These are phyloP conservation scores for Galeruca laticollis DNA, from an alignment of 2,888 invertebrate genomes.

Conservation along the genomic window DNA sequence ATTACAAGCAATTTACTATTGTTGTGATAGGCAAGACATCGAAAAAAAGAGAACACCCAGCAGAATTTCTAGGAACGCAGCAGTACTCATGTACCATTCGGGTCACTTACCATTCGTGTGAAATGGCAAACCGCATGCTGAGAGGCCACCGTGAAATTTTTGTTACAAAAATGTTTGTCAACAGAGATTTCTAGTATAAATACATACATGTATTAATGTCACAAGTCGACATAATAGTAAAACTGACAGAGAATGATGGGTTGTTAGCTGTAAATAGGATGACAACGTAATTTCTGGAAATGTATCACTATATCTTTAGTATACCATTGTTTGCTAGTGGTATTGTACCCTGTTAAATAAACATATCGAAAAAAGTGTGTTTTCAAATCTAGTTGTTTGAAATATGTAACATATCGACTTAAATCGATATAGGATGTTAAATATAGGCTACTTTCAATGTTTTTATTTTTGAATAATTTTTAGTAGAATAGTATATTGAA, in stretches of 20 bases:
- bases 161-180: conserved; percentile 66
- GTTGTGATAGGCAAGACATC: conserved; percentile 26
- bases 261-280: conserved; percentile 60
- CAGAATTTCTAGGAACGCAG: conserved; percentile 51
- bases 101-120: conserved; percentile 62
- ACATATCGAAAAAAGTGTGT: neutral
- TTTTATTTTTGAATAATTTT: no score
- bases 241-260: conserved; percentile 64
- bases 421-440: no score
- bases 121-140: conserved; percentile 60
- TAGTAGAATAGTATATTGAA: no score
- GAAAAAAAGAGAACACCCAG: conserved; percentile 52
- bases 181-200: conserved; percentile 66
- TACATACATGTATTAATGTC: conserved; percentile 61
- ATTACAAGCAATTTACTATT: conserved; percentile 43
- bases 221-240: conserved; percentile 59
- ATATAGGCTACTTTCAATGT: no score
- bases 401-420: no score
- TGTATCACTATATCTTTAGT: conserved; percentile 38
- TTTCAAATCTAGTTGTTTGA: no score
- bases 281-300: conserved; percentile 63
- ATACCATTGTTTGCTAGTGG: neutral
- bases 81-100: conserved; percentile 45
- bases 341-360: conserved; percentile 14
- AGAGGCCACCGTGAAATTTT: conserved; percentile 66